A percentile compares a stretch with the other conserved stretches of the same genome.
phyloP scores from a whole-genome alignment of 2,888 invertebrate genomes.

The Melieria omissa region DNA sequence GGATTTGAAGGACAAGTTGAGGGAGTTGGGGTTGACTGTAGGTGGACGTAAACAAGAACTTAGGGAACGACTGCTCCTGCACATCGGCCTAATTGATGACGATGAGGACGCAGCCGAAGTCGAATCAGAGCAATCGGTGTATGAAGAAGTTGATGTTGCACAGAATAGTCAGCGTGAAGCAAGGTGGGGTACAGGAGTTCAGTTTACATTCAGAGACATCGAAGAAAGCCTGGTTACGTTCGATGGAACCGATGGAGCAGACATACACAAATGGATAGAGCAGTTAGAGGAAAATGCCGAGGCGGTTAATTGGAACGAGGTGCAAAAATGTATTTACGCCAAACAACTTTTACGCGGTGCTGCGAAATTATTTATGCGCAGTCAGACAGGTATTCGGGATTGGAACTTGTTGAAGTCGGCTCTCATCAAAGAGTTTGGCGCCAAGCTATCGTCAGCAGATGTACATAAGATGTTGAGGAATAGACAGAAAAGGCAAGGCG shows the following conservation, averaged over 20 bases:
- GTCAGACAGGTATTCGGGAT: constrained; percentile 24
- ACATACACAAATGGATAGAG: constrained; percentile 19
- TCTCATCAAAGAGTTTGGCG: constrained; percentile 33
- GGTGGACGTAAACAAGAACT: no score
- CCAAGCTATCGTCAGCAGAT: constrained; percentile 28
- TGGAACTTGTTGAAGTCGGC: constrained; percentile 33
- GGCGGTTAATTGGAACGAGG: constrained; percentile 19
- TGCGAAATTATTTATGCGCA: constrained; percentile 21
- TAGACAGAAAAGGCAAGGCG: no score
- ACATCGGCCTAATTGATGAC: no score
- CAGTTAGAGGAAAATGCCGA: constrained; percentile 22
- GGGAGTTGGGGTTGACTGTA: no score
- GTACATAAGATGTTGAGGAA: constrained; percentile 29
- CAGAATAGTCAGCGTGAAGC: no score
- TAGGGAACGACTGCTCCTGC: no score
- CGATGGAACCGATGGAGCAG: constrained; percentile 1
- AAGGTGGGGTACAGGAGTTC: no score
- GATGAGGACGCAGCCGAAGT: no score
- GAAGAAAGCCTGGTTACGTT: constrained; percentile 14
- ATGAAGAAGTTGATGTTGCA: no score
- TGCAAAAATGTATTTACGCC: constrained; percentile 21
- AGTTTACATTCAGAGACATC: constrained; percentile 20
- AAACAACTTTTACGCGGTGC: constrained; percentile 24
- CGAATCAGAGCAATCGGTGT: no score
- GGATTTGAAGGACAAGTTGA: no score